Evolutionary conservation across 2,888 invertebrate species (phyloP).

Genomic region (Eupithecia exiguata): DNA sequence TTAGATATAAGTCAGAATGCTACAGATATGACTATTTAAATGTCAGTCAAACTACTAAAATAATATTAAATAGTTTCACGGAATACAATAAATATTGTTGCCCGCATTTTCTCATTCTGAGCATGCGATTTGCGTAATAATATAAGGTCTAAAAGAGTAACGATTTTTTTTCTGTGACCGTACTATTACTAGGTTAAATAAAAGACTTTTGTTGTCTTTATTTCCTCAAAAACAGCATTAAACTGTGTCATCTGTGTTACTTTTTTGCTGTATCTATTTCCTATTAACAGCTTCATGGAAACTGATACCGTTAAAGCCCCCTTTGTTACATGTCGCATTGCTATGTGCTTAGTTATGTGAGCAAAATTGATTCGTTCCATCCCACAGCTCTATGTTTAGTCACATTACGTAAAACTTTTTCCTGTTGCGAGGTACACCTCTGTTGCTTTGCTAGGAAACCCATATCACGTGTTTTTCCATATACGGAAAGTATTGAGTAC

Average conservation of each 20-base stretch:
- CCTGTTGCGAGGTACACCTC: background rate
- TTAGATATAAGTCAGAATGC: no score
- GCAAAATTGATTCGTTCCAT: conserved; percentile 2
- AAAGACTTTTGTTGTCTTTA: no score
- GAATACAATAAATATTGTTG: no score
- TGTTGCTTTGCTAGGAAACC: background rate
- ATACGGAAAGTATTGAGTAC: background rate
- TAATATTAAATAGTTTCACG: no score
- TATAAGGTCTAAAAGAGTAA: no score
- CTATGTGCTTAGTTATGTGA: conserved; percentile 4
- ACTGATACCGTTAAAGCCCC: background rate
- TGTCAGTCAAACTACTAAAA: no score
- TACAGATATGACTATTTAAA: no score
- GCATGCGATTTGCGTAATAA: no score
- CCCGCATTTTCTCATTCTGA: no score
- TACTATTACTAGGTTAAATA: background rate
- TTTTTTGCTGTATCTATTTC: background rate
- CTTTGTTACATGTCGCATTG: background rate
- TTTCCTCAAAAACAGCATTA: no score
- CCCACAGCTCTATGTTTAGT: background rate
- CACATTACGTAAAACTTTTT: background rate
- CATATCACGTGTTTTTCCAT: background rate
- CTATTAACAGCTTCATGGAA: background rate
- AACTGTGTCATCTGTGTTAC: background rate
- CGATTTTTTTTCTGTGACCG: no score